These are phyloP conservation scores for Meriones unguiculatus DNA, from an alignment of 2,113 vertebrate genomes.

Conservation along the genomic window DNA sequence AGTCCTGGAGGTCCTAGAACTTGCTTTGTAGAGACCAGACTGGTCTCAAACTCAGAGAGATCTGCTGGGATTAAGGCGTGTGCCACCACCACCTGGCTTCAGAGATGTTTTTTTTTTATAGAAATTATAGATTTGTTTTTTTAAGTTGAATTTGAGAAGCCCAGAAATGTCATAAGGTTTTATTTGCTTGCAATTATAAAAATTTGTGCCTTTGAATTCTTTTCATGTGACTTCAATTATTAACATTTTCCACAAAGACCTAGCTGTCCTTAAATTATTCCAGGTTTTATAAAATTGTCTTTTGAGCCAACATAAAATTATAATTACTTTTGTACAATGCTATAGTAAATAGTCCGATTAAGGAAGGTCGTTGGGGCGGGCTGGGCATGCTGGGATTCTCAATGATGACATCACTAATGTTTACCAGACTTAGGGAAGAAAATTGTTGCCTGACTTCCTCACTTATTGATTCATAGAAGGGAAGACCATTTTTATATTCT, in stretches of 20 bases:
- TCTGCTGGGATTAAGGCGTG: not conserved
- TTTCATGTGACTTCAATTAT: not conserved
- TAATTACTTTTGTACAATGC: not conserved
- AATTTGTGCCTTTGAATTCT: not conserved
- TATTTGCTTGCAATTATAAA: conserved; percentile 11
- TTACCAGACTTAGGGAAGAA: not conserved
- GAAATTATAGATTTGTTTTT: not conserved
- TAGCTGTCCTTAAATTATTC: not conserved
- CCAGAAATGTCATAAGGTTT: not conserved
- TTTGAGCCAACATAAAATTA: not conserved
- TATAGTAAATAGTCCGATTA: not conserved
- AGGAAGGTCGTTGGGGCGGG: not conserved
- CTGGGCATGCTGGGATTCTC: not conserved
- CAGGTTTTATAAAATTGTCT: not conserved
- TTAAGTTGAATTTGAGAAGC: not conserved
- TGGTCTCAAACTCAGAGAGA: not conserved
- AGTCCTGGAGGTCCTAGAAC: not conserved
- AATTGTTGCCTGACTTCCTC: not conserved
- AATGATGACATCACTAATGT: not conserved
- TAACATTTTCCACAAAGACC: not conserved
- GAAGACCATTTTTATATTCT: conserved; percentile 58
- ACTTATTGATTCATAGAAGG: conserved; percentile 38
- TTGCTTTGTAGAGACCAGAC: not conserved
- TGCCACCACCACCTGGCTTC: not conserved
- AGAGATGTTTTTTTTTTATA: not conserved